A percentile compares a stretch with the other conserved stretches of the same genome.
Evolutionary conservation across 1,140 invertebrate species (phyloP).

Genomic region (Pogonomyrmex barbatus): DNA sequence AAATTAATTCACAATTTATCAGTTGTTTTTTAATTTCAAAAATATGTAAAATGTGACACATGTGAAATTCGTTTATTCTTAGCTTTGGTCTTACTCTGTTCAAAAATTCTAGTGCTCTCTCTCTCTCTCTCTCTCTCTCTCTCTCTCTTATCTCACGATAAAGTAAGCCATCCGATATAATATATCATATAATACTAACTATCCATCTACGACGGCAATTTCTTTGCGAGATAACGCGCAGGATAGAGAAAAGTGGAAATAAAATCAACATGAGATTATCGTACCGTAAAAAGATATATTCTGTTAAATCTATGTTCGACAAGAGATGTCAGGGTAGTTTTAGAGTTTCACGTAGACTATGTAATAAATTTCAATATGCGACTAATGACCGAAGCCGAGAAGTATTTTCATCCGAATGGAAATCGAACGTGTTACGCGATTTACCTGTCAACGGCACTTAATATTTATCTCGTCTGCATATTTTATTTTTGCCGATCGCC

Average conservation of each 20-base stretch:
- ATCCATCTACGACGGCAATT: background rate
- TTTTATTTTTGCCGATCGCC: slow-evolving; percentile 79
- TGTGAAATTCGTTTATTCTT: background rate
- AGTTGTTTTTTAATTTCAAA: background rate
- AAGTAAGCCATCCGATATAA: background rate
- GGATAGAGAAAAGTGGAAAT: background rate
- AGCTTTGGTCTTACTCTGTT: background rate
- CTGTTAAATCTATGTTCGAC: background rate
- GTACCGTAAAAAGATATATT: background rate
- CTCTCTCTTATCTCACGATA: background rate
- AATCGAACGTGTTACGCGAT: slow-evolving; percentile 59
- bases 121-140: background rate
- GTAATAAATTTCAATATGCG: slow-evolving; percentile 6
- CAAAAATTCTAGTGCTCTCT: background rate
- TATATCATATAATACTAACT: background rate
- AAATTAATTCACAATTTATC: background rate
- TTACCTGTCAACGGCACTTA: slow-evolving; percentile 73
- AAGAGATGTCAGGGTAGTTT: slow-evolving; percentile 12
- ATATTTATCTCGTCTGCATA: slow-evolving; percentile 79
- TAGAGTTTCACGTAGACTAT: background rate
- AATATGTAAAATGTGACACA: background rate
- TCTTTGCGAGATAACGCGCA: background rate
- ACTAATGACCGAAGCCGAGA: slow-evolving; percentile 46
- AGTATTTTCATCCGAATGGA: slow-evolving; percentile 61
- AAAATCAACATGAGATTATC: slow-evolving; percentile 25